These are phyloP conservation scores for Stichopus horrens DNA, from an alignment of 53 echinoderm and acorn worm genomes.

Conservation along the genomic window DNA sequence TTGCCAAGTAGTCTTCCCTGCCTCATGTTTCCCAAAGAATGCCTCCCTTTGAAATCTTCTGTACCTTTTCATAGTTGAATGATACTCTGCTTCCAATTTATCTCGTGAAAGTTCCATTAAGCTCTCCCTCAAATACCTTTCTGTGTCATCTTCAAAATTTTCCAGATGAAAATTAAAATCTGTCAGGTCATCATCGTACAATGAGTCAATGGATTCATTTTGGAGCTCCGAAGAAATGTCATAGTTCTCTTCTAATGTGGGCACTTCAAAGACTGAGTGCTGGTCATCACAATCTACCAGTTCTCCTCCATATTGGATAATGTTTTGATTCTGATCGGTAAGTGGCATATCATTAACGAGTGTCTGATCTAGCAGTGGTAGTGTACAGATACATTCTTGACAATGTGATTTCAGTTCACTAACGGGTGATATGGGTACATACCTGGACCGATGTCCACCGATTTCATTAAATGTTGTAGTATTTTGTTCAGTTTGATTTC, in stretches of 20 bases:
- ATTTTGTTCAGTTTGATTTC: neutral
- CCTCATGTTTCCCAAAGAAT: neutral
- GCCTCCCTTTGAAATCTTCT: constrained; percentile 1
- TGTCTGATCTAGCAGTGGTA: neutral
- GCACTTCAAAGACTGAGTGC: neutral
- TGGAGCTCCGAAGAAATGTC: neutral
- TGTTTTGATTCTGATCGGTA: neutral
- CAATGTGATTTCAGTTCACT: neutral
- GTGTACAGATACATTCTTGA: neutral
- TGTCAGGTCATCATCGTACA: neutral
- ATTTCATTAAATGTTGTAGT: neutral
- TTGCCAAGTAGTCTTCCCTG: neutral
- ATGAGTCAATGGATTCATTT: neutral
- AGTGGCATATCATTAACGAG: neutral
- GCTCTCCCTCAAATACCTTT: constrained; percentile 17
- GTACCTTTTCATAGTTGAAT: neutral
- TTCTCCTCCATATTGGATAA: neutral
- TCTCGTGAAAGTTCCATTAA: constrained; percentile 42
- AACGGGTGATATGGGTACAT: constrained; percentile 21
- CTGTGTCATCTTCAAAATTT: constrained; percentile 43
- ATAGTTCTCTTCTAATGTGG: neutral
- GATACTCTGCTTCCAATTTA: constrained; percentile 27
- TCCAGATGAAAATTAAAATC: constrained; percentile 27
- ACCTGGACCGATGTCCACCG: neutral
- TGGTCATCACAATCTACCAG: neutral